phyloP scores from a whole-genome alignment of 2,113 vertebrate genomes.

The Cariama cristata region DNA sequence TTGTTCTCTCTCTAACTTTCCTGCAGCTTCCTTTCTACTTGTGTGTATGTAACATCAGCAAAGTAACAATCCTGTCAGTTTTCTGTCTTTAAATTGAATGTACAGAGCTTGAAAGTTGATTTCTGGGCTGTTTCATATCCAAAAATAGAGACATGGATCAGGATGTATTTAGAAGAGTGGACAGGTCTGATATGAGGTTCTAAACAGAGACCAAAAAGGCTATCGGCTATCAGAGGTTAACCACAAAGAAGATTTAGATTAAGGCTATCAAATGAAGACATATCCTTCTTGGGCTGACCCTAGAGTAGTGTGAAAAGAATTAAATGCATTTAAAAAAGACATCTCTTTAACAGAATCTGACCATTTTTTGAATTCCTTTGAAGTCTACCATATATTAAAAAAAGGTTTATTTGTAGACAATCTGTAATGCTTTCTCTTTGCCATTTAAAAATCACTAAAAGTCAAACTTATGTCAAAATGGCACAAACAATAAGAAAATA shows the following conservation, averaged over 20 bases:
- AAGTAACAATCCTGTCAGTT: neutral
- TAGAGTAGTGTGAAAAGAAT: neutral
- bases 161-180: conserved; percentile 25
- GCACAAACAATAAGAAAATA: neutral
- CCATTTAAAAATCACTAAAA: neutral
- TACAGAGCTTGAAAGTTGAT: neutral
- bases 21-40: neutral
- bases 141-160: conserved; percentile 28
- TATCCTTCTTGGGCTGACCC: neutral
- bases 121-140: neutral
- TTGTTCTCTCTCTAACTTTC: neutral
- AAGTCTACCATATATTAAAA: neutral
- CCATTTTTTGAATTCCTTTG: neutral
- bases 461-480: neutral
- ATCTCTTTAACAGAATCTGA: neutral
- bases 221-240: conserved; percentile 38
- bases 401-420: neutral
- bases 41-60: neutral
- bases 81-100: neutral
- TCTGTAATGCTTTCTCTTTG: neutral
- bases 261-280: conserved; percentile 23
- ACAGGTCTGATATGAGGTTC: conserved; percentile 23
- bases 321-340: neutral
- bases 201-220: conserved; percentile 30
- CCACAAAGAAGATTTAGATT: conserved; percentile 41